Percentiles rank a stretch among this genome's conserved stretches.
Conservation (phyloP, 1,140 invertebrate species). For the Phocides pigmalion region DNA sequence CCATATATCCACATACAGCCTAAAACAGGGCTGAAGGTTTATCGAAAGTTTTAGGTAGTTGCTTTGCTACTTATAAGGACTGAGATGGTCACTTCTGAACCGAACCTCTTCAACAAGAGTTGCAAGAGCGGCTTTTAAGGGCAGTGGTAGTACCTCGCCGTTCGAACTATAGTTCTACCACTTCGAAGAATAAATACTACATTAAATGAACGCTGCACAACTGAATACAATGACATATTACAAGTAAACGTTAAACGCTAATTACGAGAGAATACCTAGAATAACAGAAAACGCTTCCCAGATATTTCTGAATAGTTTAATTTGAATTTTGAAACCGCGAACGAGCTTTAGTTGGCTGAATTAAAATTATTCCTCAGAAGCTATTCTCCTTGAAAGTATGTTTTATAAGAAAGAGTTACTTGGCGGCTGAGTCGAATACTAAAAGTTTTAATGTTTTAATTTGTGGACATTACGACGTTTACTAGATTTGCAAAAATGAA, state of each 20-base stretch:
- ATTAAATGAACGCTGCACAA: no score
- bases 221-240: background rate
- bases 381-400: background rate
- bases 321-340: slow-evolving; percentile 19
- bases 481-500: no score
- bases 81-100: no score
- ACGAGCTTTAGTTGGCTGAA: slow-evolving; percentile 21
- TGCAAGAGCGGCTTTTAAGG: no score
- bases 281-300: background rate
- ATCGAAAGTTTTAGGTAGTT: no score
- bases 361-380: slow-evolving; percentile 20
- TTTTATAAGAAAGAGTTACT: slow-evolving; percentile 1
- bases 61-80: no score
- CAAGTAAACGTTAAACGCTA: background rate
- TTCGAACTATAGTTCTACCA: no score
- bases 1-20: no score
- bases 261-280: background rate
- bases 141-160: no score
- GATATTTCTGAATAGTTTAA: slow-evolving; percentile 15
- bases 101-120: no score
- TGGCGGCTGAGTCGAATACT: background rate
- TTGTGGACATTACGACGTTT: background rate
- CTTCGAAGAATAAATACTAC: no score
- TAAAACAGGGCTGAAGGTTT: no score
- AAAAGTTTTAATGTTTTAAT: background rate